Percentiles rank a stretch among this genome's conserved stretches.
Evolutionary conservation across 1,140 invertebrate genomes (phyloP).

Genomic region (Drosophila pectinifera): DNA sequence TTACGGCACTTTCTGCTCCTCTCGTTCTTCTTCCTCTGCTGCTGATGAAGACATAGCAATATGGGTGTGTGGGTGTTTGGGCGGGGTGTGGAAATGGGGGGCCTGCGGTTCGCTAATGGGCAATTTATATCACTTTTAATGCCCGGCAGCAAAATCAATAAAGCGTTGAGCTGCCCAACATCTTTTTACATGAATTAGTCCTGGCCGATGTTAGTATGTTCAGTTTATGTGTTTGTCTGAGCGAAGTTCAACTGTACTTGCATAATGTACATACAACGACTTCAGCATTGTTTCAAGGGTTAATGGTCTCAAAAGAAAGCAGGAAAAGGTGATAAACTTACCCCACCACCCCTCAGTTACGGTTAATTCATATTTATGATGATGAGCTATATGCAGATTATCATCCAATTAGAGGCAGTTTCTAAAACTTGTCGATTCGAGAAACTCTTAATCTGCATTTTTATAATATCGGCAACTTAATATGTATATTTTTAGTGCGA

Average conservation of each 20-base stretch:
- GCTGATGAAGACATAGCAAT: constrained; percentile 47
- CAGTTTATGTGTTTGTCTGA: constrained; percentile 17
- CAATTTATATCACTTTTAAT: constrained; percentile 78
- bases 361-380: not conserved
- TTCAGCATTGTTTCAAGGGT: constrained; percentile 37
- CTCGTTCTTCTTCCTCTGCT: constrained; percentile 17
- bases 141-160: constrained; percentile 70
- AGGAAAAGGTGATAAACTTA: not conserved
- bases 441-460: too few relatives aligned
- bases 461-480: too few relatives aligned
- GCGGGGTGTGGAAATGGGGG: constrained; percentile 8
- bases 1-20: constrained; percentile 5
- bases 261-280: constrained; percentile 25
- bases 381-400: not conserved
- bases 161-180: constrained; percentile 53
- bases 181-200: constrained; percentile 58
- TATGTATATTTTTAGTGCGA: too few relatives aligned
- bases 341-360: too few relatives aligned
- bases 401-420: too few relatives aligned
- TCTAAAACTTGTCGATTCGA: too few relatives aligned
- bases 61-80: constrained; percentile 23
- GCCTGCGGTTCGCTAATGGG: constrained; percentile 66
- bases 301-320: constrained; percentile 21
- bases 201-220: constrained; percentile 34
- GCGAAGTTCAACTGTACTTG: constrained; percentile 67